phyloP scores from a whole-genome alignment of 2,888 invertebrate genomes.

The Sarcophaga caerulescens region DNA sequence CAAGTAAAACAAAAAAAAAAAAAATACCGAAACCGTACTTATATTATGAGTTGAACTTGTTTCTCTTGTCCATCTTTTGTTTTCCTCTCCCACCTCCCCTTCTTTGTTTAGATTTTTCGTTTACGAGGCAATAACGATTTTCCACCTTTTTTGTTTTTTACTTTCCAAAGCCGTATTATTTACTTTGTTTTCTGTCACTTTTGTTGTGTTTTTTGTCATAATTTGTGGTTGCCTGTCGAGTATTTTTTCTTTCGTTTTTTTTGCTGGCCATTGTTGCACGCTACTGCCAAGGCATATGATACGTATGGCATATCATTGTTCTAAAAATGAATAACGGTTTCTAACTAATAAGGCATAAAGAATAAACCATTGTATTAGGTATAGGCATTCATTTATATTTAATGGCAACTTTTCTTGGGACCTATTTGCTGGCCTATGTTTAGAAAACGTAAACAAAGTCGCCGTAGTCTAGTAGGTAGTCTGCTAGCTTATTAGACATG shows the following conservation, averaged over 20 bases:
- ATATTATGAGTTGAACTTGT: constrained; percentile 36
- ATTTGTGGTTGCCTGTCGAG: constrained; percentile 46
- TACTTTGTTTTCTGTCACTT: constrained; percentile 38
- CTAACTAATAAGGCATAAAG: no score
- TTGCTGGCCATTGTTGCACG: background rate
- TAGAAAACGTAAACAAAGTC: no score
- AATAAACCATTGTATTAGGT: no score
- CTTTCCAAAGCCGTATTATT: background rate
- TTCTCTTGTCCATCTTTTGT: no score
- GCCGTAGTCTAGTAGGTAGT: no score
- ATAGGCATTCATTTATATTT: no score
- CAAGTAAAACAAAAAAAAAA: background rate
- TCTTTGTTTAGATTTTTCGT: background rate
- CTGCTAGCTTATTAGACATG: no score
- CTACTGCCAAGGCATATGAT: no score
- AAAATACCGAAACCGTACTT: background rate
- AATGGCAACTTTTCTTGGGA: no score
- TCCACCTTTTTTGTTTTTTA: background rate
- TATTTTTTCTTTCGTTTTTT: background rate
- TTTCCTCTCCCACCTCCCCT: background rate
- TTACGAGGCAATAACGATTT: background rate
- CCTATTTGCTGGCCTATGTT: no score
- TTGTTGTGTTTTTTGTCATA: constrained; percentile 51
- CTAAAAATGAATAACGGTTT: no score
- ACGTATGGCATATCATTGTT: no score